Evolutionary conservation across 2,797 vertebrate genomes (phyloP).

Genomic region (Liparis tanakae): DNA sequence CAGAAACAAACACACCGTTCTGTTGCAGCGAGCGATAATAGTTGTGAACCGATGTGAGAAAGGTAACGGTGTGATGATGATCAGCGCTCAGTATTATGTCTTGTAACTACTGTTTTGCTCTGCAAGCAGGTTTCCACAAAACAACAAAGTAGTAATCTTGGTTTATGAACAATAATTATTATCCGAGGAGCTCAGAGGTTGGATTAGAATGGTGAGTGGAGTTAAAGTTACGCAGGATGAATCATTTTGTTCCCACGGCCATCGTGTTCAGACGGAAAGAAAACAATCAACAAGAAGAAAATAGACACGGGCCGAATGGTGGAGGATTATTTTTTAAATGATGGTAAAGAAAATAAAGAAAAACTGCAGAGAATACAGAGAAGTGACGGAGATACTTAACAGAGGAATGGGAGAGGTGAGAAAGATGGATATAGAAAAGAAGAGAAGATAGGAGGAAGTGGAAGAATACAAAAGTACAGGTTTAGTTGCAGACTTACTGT

Average conservation of each 20-base stretch:
- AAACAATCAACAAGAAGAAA: slow-evolving; percentile 29
- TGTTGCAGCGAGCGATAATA: slow-evolving; percentile 17
- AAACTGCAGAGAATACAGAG: slow-evolving; percentile 28
- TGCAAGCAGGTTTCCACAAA: slow-evolving; percentile 22
- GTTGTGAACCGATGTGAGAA: slow-evolving; percentile 31
- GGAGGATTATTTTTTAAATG: slow-evolving; percentile 20
- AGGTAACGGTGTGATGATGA: slow-evolving; percentile 48
- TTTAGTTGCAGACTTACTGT: slow-evolving; percentile 75
- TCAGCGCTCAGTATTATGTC: slow-evolving; percentile 33
- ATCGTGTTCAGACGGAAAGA: slow-evolving; percentile 1
- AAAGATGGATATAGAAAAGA: slow-evolving; percentile 33
- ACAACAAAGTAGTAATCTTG: slow-evolving; percentile 66
- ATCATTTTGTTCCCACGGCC: slow-evolving; percentile 19
- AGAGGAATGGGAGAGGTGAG: background rate
- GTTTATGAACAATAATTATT: slow-evolving; percentile 67
- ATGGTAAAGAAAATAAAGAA: slow-evolving; percentile 32
- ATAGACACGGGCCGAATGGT: slow-evolving; percentile 20
- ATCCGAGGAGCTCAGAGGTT: slow-evolving; percentile 53
- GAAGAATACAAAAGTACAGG: slow-evolving; percentile 50
- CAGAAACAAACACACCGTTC: background rate
- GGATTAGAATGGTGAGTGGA: slow-evolving; percentile 53
- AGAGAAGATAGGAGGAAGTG: slow-evolving; percentile 28
- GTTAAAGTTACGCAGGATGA: slow-evolving; percentile 25
- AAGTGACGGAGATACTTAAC: slow-evolving; percentile 26
- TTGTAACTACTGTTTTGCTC: slow-evolving; percentile 64